Evolutionary conservation across 2,888 invertebrate genomes (phyloP).

Genomic region (Brachyptera risi): DNA sequence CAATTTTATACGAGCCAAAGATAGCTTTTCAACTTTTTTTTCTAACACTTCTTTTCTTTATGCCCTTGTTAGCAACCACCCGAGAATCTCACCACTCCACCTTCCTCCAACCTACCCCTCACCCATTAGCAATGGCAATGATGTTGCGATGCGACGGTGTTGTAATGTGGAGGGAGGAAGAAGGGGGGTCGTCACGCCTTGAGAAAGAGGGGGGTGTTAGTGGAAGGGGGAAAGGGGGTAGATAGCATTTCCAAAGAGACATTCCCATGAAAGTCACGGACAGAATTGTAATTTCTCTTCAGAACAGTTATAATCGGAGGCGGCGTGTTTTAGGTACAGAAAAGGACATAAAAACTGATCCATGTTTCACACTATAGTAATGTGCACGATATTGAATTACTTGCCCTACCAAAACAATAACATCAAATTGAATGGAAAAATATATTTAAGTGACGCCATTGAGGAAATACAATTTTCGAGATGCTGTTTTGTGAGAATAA

Average conservation of each 20-base stretch:
- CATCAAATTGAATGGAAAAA: too few relatives aligned
- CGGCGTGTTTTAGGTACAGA: background rate
- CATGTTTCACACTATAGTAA: background rate
- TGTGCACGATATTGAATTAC: slow-evolving; percentile 5
- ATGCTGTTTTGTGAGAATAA: background rate
- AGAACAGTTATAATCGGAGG: slow-evolving; percentile 10
- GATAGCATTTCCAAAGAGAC: slow-evolving; percentile 19
- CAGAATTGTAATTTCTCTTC: slow-evolving; percentile 20
- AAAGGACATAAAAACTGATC: slow-evolving; percentile 3
- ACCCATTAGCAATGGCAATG: too few relatives aligned
- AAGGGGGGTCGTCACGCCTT: background rate
- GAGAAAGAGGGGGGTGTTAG: background rate
- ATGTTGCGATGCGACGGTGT: too few relatives aligned
- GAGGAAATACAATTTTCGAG: background rate
- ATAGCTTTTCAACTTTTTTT: slow-evolving; percentile 4
- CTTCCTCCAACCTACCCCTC: background rate
- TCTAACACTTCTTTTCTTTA: background rate
- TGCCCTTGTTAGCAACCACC: slow-evolving; percentile 9
- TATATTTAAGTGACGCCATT: background rate
- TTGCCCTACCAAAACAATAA: background rate
- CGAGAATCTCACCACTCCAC: background rate
- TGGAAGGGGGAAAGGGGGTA: background rate
- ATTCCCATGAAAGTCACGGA: slow-evolving; percentile 17
- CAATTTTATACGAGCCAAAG: slow-evolving; percentile 19
- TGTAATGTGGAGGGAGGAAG: too few relatives aligned